A percentile compares a stretch with the other conserved stretches of the same genome.
Conservation (phyloP, 2,888 invertebrate species). For the Glyphotaelius pellucidus region DNA sequence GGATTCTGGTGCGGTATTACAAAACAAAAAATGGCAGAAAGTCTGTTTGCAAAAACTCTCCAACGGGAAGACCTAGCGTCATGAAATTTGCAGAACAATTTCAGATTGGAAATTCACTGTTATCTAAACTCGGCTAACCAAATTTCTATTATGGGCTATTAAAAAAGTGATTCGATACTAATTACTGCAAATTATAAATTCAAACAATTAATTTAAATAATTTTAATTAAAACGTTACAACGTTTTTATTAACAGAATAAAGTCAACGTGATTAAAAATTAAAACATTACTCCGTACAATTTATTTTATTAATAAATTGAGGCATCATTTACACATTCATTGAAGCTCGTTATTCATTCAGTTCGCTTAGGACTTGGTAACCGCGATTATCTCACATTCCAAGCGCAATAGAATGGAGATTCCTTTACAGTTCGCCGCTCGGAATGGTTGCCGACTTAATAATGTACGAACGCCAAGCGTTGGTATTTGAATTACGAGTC, state of each 20-base stretch:
- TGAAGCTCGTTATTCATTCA: constrained; percentile 27
- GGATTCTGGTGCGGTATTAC: too few relatives aligned
- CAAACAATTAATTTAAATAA: neutral
- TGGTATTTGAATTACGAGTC: neutral
- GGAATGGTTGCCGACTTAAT: constrained; percentile 23
- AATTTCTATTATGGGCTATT: neutral
- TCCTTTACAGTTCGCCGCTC: neutral
- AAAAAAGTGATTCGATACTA: neutral
- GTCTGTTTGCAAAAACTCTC: too few relatives aligned
- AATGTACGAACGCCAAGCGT: neutral
- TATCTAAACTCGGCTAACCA: too few relatives aligned
- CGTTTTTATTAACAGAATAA: neutral
- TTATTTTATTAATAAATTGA: neutral
- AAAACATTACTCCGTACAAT: neutral
- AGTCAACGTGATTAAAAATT: neutral
- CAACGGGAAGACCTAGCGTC: neutral
- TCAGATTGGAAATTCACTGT: neutral
- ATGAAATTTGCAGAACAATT: neutral
- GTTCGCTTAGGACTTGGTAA: neutral
- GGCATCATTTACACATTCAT: constrained; percentile 17
- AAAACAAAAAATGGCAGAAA: too few relatives aligned
- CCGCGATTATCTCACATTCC: constrained; percentile 13
- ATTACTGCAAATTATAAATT: neutral
- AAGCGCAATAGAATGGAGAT: neutral
- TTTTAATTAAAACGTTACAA: neutral